Percentiles rank a stretch among this genome's conserved stretches.
These are phyloP conservation scores for Caenorhabditis sp. DNA, from an alignment of 2,888 invertebrate species.

Conservation along the genomic window DNA sequence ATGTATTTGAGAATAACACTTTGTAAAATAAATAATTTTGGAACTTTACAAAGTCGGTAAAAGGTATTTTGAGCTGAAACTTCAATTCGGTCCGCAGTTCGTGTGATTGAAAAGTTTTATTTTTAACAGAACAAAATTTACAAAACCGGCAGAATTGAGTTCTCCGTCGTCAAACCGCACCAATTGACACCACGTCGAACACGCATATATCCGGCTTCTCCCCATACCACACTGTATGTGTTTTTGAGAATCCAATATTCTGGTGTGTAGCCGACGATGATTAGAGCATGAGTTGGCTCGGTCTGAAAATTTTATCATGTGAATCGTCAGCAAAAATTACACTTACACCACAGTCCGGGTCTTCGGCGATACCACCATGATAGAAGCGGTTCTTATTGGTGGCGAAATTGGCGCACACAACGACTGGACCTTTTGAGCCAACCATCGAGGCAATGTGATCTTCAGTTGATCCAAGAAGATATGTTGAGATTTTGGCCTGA, in stretches of 20 bases:
- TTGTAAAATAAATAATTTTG: background rate
- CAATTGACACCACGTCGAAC: slow-evolving; percentile 30
- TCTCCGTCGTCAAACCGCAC: slow-evolving; percentile 32
- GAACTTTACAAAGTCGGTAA: background rate
- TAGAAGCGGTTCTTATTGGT: slow-evolving; percentile 29
- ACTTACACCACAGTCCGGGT: slow-evolving; percentile 24
- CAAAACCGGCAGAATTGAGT: slow-evolving; percentile 23
- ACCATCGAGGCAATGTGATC: slow-evolving; percentile 22
- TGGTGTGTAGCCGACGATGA: slow-evolving; percentile 26
- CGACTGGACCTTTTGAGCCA: slow-evolving; percentile 12
- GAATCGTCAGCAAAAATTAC: background rate
- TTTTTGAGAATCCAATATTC: slow-evolving; percentile 36
- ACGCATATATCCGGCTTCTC: slow-evolving; percentile 29
- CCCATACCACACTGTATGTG: slow-evolving; percentile 28
- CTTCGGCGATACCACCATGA: slow-evolving; percentile 24
- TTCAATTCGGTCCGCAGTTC: too few species aligned
- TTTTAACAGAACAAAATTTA: background rate
- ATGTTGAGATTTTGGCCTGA: slow-evolving; percentile 11
- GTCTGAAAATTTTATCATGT: slow-evolving; percentile 12
- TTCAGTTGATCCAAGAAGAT: slow-evolving; percentile 10
- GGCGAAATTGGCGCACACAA: slow-evolving; percentile 33
- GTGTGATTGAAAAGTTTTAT: too few species aligned
- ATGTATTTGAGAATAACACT: background rate
- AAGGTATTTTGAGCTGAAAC: background rate
- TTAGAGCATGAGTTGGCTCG: slow-evolving; percentile 30